phyloP scores from a whole-genome alignment of 2,888 invertebrate genomes.

The Coelogynopora nodosa region DNA sequence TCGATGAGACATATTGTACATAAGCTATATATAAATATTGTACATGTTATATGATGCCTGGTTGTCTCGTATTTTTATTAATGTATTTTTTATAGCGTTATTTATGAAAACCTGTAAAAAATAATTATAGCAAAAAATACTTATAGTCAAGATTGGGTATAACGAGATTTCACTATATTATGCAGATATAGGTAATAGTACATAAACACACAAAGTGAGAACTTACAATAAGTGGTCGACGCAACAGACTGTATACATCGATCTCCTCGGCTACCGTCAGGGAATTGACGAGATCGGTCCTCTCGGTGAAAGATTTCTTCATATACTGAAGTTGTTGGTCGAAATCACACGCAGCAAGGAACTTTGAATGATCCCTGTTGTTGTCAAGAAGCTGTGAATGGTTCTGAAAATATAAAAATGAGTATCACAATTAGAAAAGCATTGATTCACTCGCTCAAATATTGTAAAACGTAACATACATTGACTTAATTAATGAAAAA shows the following conservation, averaged over 20 bases:
- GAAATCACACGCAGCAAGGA: not conserved
- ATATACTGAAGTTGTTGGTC: not conserved
- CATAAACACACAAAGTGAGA: not conserved
- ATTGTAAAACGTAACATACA: not conserved
- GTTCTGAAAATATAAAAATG: not conserved
- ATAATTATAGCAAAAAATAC: not conserved
- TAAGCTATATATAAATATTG: not conserved
- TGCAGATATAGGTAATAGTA: not conserved
- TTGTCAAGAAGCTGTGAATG: not conserved
- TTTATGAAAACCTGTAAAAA: not conserved
- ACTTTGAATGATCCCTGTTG: not conserved
- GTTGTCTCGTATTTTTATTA: not conserved
- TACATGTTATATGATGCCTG: not conserved
- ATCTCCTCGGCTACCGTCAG: not conserved
- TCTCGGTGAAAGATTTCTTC: not conserved
- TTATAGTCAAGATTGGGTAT: not conserved
- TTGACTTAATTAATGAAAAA: not conserved
- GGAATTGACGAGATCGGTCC: not conserved
- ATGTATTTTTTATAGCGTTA: not conserved
- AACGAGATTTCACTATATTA: not conserved
- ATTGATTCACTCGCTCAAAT: not conserved
- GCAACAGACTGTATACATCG: not conserved
- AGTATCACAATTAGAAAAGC: not conserved
- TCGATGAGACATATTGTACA: not conserved
- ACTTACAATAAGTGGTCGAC: not conserved